These are phyloP conservation scores for Pygoscelis adeliae DNA, from an alignment of 2,113 vertebrate species.

Conservation along the genomic window DNA sequence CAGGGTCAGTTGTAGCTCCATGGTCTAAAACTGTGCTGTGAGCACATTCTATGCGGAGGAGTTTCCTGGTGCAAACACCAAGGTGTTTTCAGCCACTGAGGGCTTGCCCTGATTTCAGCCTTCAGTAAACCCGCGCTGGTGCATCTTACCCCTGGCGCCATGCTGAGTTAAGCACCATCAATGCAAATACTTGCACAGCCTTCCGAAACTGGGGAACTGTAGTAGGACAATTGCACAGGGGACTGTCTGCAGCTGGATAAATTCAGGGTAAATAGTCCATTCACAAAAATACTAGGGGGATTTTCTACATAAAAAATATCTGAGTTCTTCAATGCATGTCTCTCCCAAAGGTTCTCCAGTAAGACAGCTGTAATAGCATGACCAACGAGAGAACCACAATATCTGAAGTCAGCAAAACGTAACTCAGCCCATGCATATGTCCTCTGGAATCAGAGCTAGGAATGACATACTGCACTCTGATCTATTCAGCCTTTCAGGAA, in stretches of 20 bases:
- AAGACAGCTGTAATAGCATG: background rate
- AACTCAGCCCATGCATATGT: background rate
- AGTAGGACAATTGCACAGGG: background rate
- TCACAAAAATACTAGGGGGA: background rate
- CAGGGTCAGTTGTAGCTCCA: too few species aligned
- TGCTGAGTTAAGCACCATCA: background rate
- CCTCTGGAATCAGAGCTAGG: background rate
- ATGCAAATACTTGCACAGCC: background rate
- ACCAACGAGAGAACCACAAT: background rate
- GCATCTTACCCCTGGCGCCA: background rate
- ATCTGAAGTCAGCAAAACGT: background rate
- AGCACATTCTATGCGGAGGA: rapidly evolving
- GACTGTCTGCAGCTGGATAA: background rate
- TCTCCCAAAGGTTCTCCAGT: background rate
- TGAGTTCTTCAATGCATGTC: background rate
- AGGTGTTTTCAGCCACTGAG: background rate
- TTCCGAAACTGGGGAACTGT: background rate
- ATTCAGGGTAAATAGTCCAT: background rate
- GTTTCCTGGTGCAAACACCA: background rate
- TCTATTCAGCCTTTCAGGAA: constrained; percentile 22
- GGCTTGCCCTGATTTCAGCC: background rate
- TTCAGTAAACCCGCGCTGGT: background rate
- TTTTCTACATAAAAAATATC: background rate
- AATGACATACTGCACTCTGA: background rate
- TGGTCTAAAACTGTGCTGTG: background rate